Evolutionary conservation across 2,888 invertebrate species (phyloP), one percentile per base, ranked within the genome.

Genomic region (Phaedon cochleariae): DNA sequence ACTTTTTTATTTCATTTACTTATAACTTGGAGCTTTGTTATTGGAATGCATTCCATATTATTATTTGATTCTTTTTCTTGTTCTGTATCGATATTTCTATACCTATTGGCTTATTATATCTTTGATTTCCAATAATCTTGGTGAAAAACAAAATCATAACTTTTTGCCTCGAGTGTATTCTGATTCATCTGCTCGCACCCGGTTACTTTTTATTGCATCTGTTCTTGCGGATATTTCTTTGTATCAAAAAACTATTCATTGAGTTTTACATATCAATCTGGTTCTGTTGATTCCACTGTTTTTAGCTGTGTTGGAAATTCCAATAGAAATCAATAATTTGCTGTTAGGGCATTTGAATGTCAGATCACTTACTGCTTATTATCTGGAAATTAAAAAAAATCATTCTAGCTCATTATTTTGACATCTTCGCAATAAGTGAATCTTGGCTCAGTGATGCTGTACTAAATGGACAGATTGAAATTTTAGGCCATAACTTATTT

Each of bases 401-500:
- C 21, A 49, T 49, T 20, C 21, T 49, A 4, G 6, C 49, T 20
- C 20, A 49, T 49, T 49, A 20, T 49, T 49, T 49, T 5, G 49
- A 49, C 10, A 21, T 49, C 5, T 49, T 46, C 10, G 21, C 49
- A 21, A 20, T 20, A 20, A 49, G 49, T 49, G 21, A 20, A 49
- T 49, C 49, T 10, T 49, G 49, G 49, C 49, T 49, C 10, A 49
- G 49, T 46, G 3, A 20, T 46, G 46, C 46, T 46, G 46, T 46
- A 46, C 4, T 7, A 17, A 46, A 46, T 46, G 49, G 21, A 22
- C 22, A 49, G 21, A 15, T 49, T 7, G 49, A 21, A 49, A 49
- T 49, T 22, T 4, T 49, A 49, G 49, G 49, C 1, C 21, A 49
- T 10, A 49, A 49, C 22, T 10, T 21, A 15, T 2, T 49, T 5